Base-by-base conservation (phyloP, 1,140 invertebrate genomes). In the Tetragonula clypearis region DNA sequence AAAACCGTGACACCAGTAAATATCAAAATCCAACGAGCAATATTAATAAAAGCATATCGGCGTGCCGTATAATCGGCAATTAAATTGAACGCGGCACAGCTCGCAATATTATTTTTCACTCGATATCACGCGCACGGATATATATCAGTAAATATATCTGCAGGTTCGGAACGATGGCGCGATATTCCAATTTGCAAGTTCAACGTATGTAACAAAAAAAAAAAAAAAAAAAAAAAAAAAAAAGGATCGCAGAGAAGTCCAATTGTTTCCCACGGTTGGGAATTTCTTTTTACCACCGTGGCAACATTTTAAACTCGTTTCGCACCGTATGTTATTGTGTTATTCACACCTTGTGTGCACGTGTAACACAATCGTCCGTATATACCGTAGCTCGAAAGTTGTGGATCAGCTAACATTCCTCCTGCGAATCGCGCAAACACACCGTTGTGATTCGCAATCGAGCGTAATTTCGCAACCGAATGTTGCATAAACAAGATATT, bases 251-350 rank as follows among this genome's bases (percentile, higher is more conserved):
- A 41, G 26, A 12, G 35, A 79, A 56, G 49, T 35, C 65, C 26
- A n/a, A 23, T 55, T 26, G 65, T 35, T 79, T 79, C 78, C 26
- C 78, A 79, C 78, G 78, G 62, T 79, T 56, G 14, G 8, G 14
- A 68, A 66, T 68, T 55, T 30, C 49, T 73, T 73, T 73, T 53
- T 69, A 41, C 30, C 49, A 35, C 26, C 30, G 9, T 26, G 49
- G 26, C 53, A 65, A 55, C 49, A 79, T 79, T 69, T 79, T 79
- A 69, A 79, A 79, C 78, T 79, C 68, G 78, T 69, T 69, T 35
- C 78, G 14, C 53, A 30, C 65, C 21, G 35, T 17, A 56, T 30
- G 21, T 79, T 79, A 69, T 69, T 79, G 65, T 69, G 78, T 53
- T 68, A 79, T 55, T 68, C 26, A 55, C 62, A 79, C 62, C 62